Percentiles rank a stretch among this genome's conserved stretches.
Conservation (phyloP, 2,888 invertebrate species). For the Chrysopilus asiliformis region DNA sequence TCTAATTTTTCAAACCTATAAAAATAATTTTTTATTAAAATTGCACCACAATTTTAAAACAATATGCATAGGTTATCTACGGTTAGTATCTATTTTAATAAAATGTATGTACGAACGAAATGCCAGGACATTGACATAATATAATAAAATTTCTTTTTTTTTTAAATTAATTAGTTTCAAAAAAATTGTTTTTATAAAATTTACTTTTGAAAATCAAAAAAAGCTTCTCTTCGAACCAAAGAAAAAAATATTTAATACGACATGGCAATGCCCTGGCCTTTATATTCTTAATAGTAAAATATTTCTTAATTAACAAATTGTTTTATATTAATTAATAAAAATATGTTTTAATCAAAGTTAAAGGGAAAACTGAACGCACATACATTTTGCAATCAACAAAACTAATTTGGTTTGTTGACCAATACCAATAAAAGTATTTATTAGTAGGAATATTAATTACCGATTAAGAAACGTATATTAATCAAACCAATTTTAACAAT, state of each 20-base stretch:
- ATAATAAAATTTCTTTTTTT: too few species aligned
- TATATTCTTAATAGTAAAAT: constrained; percentile 25
- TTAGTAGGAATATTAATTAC: too few species aligned
- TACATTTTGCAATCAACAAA: too few species aligned
- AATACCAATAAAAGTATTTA: too few species aligned
- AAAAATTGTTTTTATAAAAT: constrained; percentile 10
- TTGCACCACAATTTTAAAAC: not conserved
- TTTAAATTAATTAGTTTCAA: constrained; percentile 3
- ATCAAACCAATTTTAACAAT: too few species aligned
- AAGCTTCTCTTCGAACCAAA: not conserved
- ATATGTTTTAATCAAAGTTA: too few species aligned
- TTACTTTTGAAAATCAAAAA: constrained; percentile 4
- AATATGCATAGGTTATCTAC: not conserved
- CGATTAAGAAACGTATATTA: too few species aligned
- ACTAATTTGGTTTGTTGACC: too few species aligned
- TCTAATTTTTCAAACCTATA: constrained; percentile 96
- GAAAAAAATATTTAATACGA: not conserved
- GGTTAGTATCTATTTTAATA: not conserved
- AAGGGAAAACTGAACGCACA: too few species aligned
- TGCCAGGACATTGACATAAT: constrained; percentile 57
- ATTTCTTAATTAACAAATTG: too few species aligned
- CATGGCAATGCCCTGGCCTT: constrained; percentile 89
- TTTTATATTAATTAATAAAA: too few species aligned
- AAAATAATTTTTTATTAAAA: too few species aligned
- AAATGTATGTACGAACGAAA: constrained; percentile 22